Evolutionary conservation across 2,888 invertebrate species (phyloP), one percentile per base, ranked within the genome.

Genomic region (Acleris emargana): DNA sequence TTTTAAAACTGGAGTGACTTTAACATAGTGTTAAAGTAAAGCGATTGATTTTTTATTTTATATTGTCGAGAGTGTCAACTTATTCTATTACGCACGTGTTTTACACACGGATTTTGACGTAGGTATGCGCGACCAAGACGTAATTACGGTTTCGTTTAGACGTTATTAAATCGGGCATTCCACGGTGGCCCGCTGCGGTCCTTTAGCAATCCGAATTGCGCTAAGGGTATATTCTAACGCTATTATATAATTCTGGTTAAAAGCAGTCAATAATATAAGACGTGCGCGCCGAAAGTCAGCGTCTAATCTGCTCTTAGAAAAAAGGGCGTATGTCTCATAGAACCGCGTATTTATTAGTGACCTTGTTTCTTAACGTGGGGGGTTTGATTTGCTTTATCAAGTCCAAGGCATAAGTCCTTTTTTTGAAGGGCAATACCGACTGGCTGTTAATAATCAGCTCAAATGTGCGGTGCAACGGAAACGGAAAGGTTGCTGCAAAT

Each of bases 11-110:
- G 54, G 58, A 32, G 18, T 25, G 25, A 17, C 49, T 59, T 64
- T 43, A 60, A 53, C 43, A 42, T 43, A 43, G 60, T 13, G 5
- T 28, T 17, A 25, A 57, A 2, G 45, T 45, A 64, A 64, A 54
- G 22, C 38, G 51, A 64, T 64, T 54, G 54, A 43, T 45, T 59
- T 59, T 55, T 43, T 45, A n/a, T 62, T 62, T 45, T 20, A 60
- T 64, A 64, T 64, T 64, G 64, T 64, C 64, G 54, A 64, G 59
- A 45, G 59, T 64, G 59, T 54, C 59, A 64, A 64, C 59, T 64
- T 64, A 64, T 50, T 54, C 54, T 64, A 64, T 5, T 54, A 54
- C 50, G 63, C 58, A 47, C 52, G 58, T 60, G 50, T 28, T 28
- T 42, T 53, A 45, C 43, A 60, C 59, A 57, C 57, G 45, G 43